phyloP scores from a whole-genome alignment of 2,113 vertebrate genomes.

The Phalacrocorax pelagicus region DNA sequence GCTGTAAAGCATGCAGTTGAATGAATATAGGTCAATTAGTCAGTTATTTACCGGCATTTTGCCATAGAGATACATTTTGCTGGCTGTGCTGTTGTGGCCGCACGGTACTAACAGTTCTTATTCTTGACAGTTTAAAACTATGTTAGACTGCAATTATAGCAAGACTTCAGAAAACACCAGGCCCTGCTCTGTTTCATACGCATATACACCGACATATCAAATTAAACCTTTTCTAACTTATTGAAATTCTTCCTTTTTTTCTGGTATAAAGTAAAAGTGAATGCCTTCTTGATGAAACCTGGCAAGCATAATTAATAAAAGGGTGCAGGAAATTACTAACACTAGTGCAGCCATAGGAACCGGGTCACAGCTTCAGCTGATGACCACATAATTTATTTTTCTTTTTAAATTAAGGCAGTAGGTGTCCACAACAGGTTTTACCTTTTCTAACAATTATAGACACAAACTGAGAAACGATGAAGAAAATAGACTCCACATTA shows the following conservation, averaged over 20 bases:
- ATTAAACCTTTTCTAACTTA: neutral
- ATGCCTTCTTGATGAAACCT: neutral
- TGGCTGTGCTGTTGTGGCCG: neutral
- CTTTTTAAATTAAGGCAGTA: neutral
- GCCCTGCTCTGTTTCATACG: neutral
- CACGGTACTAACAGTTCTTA: neutral
- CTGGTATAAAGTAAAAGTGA: neutral
- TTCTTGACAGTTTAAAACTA: neutral
- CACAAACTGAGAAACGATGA: neutral
- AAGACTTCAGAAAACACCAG: neutral
- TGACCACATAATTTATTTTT: neutral
- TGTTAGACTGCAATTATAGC: neutral
- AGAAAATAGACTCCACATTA: neutral
- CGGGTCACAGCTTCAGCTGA: neutral
- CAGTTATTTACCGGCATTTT: neutral
- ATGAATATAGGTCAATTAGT: neutral
- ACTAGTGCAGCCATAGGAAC: neutral
- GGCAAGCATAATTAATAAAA: neutral
- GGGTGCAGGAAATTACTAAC: neutral
- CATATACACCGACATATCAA: neutral
- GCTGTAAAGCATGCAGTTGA: neutral
- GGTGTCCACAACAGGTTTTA: neutral
- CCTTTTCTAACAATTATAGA: neutral
- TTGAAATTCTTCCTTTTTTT: neutral
- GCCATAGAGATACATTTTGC: neutral